A percentile compares a stretch with the other conserved stretches of the same genome.
These are phyloP conservation scores for Pangasianodon gigas DNA, from an alignment of 2,113 vertebrate species.

Conservation along the genomic window DNA sequence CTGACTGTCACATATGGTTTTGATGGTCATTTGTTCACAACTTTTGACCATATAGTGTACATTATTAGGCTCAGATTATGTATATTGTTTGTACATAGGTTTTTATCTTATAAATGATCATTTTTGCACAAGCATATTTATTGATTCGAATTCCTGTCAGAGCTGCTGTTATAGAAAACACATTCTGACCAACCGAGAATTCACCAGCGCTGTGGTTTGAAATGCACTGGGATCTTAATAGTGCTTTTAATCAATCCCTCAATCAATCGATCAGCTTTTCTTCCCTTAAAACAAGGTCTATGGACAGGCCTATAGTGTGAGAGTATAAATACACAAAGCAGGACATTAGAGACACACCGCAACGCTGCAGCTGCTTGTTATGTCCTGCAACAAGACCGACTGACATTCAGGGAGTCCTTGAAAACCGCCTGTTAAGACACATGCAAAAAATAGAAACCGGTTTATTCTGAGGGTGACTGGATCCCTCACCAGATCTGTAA, in stretches of 20 bases:
- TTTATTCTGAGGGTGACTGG: background rate
- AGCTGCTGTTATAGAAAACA: background rate
- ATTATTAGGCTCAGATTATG: no score
- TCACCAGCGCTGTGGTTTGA: background rate
- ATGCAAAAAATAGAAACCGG: background rate
- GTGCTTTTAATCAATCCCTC: background rate
- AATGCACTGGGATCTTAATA: background rate
- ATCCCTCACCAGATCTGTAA: no score
- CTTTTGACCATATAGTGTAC: background rate
- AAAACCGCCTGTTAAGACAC: conserved; percentile 15
- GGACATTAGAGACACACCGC: background rate
- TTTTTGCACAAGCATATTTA: no score
- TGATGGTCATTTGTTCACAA: background rate
- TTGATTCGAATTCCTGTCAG: background rate
- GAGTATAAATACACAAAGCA: background rate
- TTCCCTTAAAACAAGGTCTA: background rate
- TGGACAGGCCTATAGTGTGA: background rate
- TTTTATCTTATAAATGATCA: no score
- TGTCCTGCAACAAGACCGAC: conserved; percentile 13
- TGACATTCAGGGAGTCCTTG: conserved; percentile 52
- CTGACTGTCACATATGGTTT: no score
- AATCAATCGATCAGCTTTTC: background rate
- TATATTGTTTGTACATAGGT: no score
- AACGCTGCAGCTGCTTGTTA: conserved; percentile 16
- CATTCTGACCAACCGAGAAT: background rate